phyloP scores from a whole-genome alignment of 2,113 vertebrate genomes.

The Gyps fulvus region DNA sequence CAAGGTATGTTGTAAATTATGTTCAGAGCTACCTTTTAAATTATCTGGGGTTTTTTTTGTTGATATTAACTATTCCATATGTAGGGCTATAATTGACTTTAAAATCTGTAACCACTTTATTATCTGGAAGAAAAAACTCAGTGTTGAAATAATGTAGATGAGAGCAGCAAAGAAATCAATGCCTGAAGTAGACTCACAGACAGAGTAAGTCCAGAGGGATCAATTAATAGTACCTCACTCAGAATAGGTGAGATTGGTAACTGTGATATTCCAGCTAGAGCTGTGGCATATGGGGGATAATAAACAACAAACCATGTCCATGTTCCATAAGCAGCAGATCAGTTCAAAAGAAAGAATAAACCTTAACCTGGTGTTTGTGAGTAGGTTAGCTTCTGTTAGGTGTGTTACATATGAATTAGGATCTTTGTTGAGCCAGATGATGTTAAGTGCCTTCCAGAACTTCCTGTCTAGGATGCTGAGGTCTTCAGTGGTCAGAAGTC shows the following conservation, averaged over 20 bases:
- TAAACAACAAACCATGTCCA: not conserved
- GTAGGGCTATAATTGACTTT: not conserved
- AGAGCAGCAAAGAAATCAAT: not conserved
- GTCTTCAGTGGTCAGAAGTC: not conserved
- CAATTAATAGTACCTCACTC: not conserved
- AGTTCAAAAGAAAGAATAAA: not conserved
- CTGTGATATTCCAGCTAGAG: not conserved
- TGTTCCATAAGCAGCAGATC: not conserved
- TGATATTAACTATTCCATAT: not conserved
- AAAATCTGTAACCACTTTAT: conserved; percentile 17
- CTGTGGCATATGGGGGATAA: not conserved
- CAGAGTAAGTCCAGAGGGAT: not conserved
- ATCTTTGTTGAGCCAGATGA: not conserved
- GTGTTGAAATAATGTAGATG: not conserved
- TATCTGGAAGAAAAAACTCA: not conserved
- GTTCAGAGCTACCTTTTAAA: not conserved
- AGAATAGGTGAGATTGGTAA: not conserved
- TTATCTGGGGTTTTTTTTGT: not conserved
- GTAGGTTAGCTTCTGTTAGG: not conserved
- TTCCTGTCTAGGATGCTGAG: not conserved
- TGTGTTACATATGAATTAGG: not conserved
- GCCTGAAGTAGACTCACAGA: not conserved
- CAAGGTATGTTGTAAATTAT: not conserved
- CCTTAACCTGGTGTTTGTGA: not conserved
- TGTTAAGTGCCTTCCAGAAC: not conserved